Evolutionary conservation across 2,888 invertebrate species (phyloP), one percentile per base, ranked within the genome.

Genomic region (Leptarthrus brevirostris): DNA sequence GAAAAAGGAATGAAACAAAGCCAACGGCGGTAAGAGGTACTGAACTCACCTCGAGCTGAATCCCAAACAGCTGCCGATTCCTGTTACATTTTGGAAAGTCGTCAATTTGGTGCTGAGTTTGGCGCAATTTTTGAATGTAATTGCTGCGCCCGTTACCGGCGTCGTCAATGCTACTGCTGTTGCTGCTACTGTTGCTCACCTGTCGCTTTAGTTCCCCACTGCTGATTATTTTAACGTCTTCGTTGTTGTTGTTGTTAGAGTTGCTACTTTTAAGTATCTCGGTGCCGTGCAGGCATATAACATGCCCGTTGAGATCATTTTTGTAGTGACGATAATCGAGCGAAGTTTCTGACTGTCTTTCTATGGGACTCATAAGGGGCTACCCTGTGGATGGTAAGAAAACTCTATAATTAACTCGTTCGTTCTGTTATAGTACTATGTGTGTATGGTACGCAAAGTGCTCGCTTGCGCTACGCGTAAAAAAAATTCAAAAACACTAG

Each of bases 31-130:
- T n/a, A n/a, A n/a, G n/a, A n/a, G n/a, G n/a, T n/a, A n/a, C n/a
- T n/a, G n/a, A n/a, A 72, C 69, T 71, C 78, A 76, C 76, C 74
- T 76, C 76, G 3, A 76, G 70, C 73, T 76, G 76, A 70, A 76
- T 75, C 20, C 76, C 76, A 52, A 76, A 76, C 22, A 76, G 61
- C 36, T 76, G 76, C 16, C 74, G 72, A 74, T 73, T 75, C 40
- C 76, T 53, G 44, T 76, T 70, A 56, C 49, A 74, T 73, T 74
- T 75, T 30, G 75, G 75, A 58, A 72, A 56, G 8, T 71, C 53
- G 16, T 70, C 26, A 24, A 40, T 40, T 40, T 40, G 40, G 8
- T 30, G 30, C 3, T 8, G 30, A 8, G 3, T 5, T 5, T 5
- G 4, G 30, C 8, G 30, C 14, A 64, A 24, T 64, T 64, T 54